These are phyloP conservation scores for Sparus aurata DNA, from an alignment of 2,797 vertebrate genomes.

Conservation along the genomic window DNA sequence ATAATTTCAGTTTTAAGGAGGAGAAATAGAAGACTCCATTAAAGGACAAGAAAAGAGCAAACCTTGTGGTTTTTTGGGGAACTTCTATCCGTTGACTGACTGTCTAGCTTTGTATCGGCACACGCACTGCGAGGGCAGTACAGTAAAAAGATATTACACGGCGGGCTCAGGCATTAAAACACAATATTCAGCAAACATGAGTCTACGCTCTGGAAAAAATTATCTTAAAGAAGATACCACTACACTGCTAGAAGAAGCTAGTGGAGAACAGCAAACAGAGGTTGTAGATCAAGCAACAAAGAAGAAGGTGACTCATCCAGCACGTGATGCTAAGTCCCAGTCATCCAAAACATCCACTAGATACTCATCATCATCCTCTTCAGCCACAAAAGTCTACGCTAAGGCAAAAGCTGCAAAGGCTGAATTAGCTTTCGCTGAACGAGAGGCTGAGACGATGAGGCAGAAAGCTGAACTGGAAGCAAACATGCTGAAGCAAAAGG, in stretches of 20 bases:
- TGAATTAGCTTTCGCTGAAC: not conserved
- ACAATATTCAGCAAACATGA: not conserved
- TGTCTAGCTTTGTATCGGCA: too few species aligned
- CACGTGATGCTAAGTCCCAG: not conserved
- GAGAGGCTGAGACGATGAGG: constrained; percentile 13
- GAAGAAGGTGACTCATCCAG: not conserved
- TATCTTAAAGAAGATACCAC: not conserved
- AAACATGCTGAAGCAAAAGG: not conserved
- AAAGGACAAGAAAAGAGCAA: too few species aligned
- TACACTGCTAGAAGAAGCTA: not conserved
- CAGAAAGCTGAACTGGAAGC: constrained; percentile 11
- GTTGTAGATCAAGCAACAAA: not conserved
- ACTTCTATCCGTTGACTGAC: too few species aligned
- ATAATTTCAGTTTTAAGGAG: too few species aligned
- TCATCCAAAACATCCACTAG: not conserved
- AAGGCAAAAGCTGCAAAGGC: not conserved
- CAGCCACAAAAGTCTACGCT: constrained; percentile 1
- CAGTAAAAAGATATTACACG: not conserved
- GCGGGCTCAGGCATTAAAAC: not conserved
- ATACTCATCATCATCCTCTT: not conserved
- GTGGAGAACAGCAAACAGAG: not conserved
- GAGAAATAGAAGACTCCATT: too few species aligned
- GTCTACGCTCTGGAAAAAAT: not conserved
- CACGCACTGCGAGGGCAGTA: not conserved
- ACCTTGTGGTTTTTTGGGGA: too few species aligned